Conservation (phyloP, 2,113 vertebrate genomes). For the Zeus faber region DNA sequence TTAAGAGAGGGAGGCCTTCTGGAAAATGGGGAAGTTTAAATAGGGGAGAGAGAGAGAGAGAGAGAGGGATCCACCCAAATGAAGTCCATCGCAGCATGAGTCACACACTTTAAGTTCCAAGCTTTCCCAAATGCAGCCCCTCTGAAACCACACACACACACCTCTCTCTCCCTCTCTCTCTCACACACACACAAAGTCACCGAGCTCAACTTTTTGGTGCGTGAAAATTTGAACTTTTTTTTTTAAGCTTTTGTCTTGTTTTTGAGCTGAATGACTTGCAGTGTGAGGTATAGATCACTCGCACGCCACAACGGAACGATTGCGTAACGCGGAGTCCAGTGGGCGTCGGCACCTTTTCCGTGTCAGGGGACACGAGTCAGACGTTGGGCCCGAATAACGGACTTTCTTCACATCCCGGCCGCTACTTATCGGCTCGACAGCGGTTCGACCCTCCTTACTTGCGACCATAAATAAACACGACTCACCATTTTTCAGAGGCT, state of each 20-base stretch:
- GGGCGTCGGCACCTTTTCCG: conserved; percentile 38
- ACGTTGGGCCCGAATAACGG: too few relatives aligned
- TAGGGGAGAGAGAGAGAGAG: conserved; percentile 4
- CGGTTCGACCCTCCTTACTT: too few relatives aligned
- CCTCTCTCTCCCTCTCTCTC: background rate
- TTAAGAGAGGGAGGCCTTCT: conserved; percentile 16
- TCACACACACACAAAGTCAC: conserved; percentile 3
- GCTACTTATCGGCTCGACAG: too few relatives aligned
- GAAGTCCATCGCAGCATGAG: conserved; percentile 50
- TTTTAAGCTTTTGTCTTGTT: too few relatives aligned
- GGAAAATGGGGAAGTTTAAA: background rate
- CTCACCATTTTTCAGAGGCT: too few relatives aligned
- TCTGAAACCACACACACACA: background rate
- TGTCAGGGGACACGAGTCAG: conserved; percentile 7
- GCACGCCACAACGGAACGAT: too few relatives aligned
- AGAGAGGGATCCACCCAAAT: conserved; percentile 43
- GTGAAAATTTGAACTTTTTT: too few relatives aligned
- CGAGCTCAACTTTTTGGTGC: too few relatives aligned
- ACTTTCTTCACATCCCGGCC: too few relatives aligned
- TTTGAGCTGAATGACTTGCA: too few relatives aligned
- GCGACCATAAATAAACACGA: too few relatives aligned
- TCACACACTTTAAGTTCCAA: conserved; percentile 50
- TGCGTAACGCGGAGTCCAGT: conserved; percentile 33
- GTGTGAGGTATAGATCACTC: too few relatives aligned
- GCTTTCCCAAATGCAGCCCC: conserved; percentile 39